phyloP scores from a whole-genome alignment of 2,113 vertebrate genomes.

The Rhineura floridana region DNA sequence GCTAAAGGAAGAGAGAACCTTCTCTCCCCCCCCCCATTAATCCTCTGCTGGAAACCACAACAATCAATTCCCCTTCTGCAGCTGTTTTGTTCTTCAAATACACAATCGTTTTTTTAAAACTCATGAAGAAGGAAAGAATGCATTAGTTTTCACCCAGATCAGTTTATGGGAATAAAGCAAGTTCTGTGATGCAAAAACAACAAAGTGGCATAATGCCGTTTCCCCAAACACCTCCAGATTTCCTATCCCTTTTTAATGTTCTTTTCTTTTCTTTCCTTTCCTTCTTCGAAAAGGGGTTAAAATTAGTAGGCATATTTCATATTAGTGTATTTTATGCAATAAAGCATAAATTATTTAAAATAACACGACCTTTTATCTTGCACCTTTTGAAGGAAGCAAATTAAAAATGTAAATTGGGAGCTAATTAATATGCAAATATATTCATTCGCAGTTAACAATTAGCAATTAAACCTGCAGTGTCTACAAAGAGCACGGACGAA shows the following conservation, averaged over 20 bases:
- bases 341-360: conserved; percentile 99
- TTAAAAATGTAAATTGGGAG: conserved; percentile 99
- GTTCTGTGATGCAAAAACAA: conserved; percentile 64
- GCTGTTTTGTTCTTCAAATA: conserved; percentile 77
- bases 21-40: conserved; percentile 52
- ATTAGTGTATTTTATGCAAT: conserved; percentile 98
- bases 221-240: conserved; percentile 71
- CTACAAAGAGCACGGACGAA: conserved; percentile 98
- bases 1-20: conserved; percentile 17
- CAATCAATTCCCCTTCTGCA: conserved; percentile 57
- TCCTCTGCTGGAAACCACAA: conserved; percentile 66
- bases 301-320: conserved; percentile 92
- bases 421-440: conserved; percentile 99
- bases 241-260: conserved; percentile 70
- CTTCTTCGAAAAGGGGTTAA: conserved; percentile 87
- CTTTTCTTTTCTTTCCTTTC: conserved; percentile 10
- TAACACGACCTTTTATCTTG: conserved; percentile 99
- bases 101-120: conserved; percentile 74
- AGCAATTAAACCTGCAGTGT: conserved; percentile 99
- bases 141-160: conserved; percentile 71
- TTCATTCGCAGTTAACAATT: conserved; percentile 99
- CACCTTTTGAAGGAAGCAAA: conserved; percentile 99
- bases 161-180: conserved; percentile 70
- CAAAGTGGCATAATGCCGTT: conserved; percentile 70
- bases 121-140: conserved; percentile 69